Base-by-base conservation (phyloP, 2,888 invertebrate species). In the Xestia c-nigrum region DNA sequence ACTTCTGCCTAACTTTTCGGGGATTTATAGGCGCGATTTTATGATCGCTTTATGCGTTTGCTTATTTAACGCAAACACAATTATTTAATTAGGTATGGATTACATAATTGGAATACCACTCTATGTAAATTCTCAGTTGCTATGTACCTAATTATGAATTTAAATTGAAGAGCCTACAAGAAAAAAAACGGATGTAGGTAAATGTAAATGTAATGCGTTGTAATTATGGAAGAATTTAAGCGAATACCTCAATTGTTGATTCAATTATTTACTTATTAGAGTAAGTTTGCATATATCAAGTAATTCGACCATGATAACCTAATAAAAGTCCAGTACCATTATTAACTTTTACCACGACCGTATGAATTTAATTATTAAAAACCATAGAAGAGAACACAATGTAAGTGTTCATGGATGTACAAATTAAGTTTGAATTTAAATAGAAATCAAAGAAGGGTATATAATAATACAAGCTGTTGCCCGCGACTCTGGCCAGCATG, bases 91-190 rank as follows among this genome's bases (percentile, higher is more conserved):
- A n/a, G 55, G 3, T 38, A 57, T 10, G 21, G 5, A 57, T 46
- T 12, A 70, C 72, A 40, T 71, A 14, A 57, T 59, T 71, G 14
- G n/a, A 55, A 73, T 46, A 73, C 19, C 72, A 43, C 7, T 70
- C 31, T n/a, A 57, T n/a, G n/a, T 38, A n/a, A n/a, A 52, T 10
- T 10, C 19, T 40, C 24, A 14, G 24, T 71, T 40, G 46, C 3
- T 70, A 14, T 57, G 57, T 55, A 5, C n/a, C 0, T 50, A 7
- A 24, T 14, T 24, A 59, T 40, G 21, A 43, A 69, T n/a, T 19
- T 31, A 38, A 38, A 47, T 38, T 72, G 9, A 63, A 38, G 19
- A 16, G 12, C n/a, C 38, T 24, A 66, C 5, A 64, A 71, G 52
- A n/a, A 71, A 19, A 24, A 16, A 24, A 31, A 31, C 31, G 31